phyloP scores from a whole-genome alignment of 2,888 invertebrate species.

The Lycocerus yunnanus region DNA sequence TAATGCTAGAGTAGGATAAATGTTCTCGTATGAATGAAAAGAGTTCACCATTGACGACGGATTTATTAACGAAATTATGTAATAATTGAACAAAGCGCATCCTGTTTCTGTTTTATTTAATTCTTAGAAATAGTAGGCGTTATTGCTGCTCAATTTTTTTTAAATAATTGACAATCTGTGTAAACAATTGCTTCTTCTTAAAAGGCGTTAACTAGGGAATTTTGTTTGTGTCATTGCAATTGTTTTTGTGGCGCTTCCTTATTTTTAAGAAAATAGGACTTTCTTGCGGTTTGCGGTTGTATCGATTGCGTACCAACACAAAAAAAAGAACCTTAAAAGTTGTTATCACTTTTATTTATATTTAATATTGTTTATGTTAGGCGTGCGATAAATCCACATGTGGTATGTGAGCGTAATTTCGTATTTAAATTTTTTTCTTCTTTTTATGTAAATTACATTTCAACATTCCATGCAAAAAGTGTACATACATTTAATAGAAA shows the following conservation, averaged over 20 bases:
- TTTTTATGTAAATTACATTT: not conserved
- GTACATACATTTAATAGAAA: conserved; percentile 6
- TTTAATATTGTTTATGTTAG: not conserved
- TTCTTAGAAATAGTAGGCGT: not conserved
- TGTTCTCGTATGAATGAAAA: conserved; percentile 11
- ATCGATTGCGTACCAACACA: not conserved
- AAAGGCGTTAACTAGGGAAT: not conserved
- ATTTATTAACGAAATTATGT: conserved; percentile 9
- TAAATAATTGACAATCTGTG: not conserved
- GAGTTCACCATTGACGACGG: not conserved
- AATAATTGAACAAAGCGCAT: conserved; percentile 13
- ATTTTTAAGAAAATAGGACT: not conserved
- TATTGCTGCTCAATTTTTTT: conserved; percentile 1
- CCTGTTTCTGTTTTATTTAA: not conserved
- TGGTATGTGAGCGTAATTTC: not conserved
- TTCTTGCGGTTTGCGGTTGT: not conserved
- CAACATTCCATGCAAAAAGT: conserved; percentile 13
- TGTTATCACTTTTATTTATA: not conserved
- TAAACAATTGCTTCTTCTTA: not conserved
- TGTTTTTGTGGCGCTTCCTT: not conserved
- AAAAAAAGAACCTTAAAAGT: not conserved
- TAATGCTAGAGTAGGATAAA: not conserved
- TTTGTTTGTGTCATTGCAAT: not conserved
- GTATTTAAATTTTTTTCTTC: not conserved
- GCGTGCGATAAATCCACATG: not conserved